Conservation (phyloP, 1,140 invertebrate species). For the Macrosteles quadrilineatus region DNA sequence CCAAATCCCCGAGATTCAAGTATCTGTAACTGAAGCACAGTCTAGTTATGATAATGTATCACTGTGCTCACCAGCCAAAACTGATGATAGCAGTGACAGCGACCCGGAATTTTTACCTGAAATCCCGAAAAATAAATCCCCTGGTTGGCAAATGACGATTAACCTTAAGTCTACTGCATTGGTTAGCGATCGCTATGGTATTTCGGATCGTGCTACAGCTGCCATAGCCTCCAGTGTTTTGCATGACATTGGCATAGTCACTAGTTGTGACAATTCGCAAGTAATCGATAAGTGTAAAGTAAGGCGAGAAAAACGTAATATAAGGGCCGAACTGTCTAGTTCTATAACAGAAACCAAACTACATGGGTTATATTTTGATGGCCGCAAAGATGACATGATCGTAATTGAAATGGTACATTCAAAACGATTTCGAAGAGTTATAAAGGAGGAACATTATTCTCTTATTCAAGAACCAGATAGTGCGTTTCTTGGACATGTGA, state of each 20-base stretch:
- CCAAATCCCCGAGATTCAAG: not conserved
- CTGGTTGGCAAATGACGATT: conserved; percentile 32
- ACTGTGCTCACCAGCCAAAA: too few species aligned
- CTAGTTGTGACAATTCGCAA: too few species aligned
- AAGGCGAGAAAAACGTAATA: too few species aligned
- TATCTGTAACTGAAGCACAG: not conserved
- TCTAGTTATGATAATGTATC: not conserved
- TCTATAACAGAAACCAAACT: conserved; percentile 25
- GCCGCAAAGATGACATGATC: conserved; percentile 42
- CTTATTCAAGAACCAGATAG: too few species aligned
- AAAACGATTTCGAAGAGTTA: conserved; percentile 37
- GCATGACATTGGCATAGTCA: conserved; percentile 30
- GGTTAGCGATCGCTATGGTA: too few species aligned
- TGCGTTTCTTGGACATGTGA: too few species aligned
- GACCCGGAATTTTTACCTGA: not conserved
- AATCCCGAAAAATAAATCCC: too few species aligned
- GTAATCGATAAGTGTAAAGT: too few species aligned
- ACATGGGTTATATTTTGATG: conserved; percentile 37
- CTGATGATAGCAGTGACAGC: not conserved
- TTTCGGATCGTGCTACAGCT: too few species aligned
- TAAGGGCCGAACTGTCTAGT: conserved; percentile 27
- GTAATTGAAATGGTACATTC: conserved; percentile 36
- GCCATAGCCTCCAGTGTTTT: too few species aligned
- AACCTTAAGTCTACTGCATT: conserved; percentile 31
- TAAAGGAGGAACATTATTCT: conserved; percentile 42